Percentiles rank a stretch among this genome's conserved stretches.
These are phyloP conservation scores for Acinonyx jubatus DNA, from an alignment of 2,113 vertebrate genomes.

Conservation along the genomic window DNA sequence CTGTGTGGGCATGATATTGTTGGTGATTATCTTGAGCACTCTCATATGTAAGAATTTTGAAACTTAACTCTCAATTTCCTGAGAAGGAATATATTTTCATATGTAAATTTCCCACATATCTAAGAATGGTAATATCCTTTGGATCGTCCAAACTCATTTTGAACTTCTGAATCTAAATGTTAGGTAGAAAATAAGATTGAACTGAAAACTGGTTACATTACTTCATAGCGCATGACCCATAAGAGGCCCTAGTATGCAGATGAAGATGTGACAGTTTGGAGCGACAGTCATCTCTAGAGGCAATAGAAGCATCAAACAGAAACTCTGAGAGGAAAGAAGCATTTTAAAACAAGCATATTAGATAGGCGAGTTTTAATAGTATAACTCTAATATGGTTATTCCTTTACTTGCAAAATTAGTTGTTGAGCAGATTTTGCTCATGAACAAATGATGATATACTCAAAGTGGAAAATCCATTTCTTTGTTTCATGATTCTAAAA, in stretches of 20 bases:
- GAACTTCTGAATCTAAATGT: neutral
- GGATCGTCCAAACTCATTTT: neutral
- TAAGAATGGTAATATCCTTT: neutral
- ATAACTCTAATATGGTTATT: conserved; percentile 13
- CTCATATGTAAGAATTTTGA: neutral
- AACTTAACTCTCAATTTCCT: neutral
- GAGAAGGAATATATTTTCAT: neutral
- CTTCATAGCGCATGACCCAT: conserved; percentile 91
- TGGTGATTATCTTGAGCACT: neutral
- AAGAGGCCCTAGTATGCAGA: conserved; percentile 94
- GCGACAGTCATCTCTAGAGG: conserved; percentile 93
- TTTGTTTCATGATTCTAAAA: conserved; percentile 23
- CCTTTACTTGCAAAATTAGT: neutral
- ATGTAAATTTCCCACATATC: neutral
- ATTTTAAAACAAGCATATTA: conserved; percentile 90
- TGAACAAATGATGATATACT: neutral
- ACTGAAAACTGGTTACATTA: neutral
- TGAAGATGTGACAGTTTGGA: conserved; percentile 95
- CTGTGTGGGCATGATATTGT: neutral
- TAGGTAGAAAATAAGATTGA: neutral
- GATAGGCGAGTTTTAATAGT: conserved; percentile 87
- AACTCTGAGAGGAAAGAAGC: conserved; percentile 95
- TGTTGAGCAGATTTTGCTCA: neutral
- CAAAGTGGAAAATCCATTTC: neutral
- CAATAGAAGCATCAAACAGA: conserved; percentile 93